Base-by-base conservation (phyloP, 2,113 vertebrate genomes). In the Calidris pugnax region DNA sequence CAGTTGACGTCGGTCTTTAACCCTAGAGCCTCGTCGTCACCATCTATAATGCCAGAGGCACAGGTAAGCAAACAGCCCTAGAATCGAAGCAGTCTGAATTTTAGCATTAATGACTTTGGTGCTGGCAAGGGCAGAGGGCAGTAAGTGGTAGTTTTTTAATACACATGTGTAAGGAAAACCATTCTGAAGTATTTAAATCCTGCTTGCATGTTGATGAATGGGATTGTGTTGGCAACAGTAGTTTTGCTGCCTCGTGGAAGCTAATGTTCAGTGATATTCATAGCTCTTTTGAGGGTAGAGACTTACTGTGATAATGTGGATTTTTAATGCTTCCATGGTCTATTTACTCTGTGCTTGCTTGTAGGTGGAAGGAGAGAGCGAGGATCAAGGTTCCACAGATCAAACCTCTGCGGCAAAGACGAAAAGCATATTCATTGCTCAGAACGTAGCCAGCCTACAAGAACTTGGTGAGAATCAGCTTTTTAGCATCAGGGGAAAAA, bases 401-500 rank as follows among this genome's bases (percentile, higher is more conserved):
- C 99, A 99, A 94, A 99, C 98, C 57, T 97, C 98, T 96, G 98
- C 98, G 68, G 95, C 98, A 93, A 99, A 99, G 98, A 99, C 99
- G 88, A 99, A 99, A 98, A 99, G 98, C 96, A 98, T 99, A 85
- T 99, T 99, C 97, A 98, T 99, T 69, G 99, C 99, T 93, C 99
- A 99, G 98, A 99, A 99, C 18, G 99, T 99, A 95, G 99, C 99
- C 96, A 99, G 99, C 97, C 98, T 99, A 96, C 99, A 99, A 93
- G 99, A 99, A 96, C 98, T 99, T 22, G 99, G 99, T 99, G 96
- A 98, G 98, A 96, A 47, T 64, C 32, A 37, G 35, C n/a, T 59
- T 85, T 79, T 37, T 68, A 59, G 13, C 9, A 4, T 1, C 8
- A 7, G 10, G 9, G 21, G 7, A 18, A 14, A 59, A 68, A 55